Conservation (phyloP, 2,113 vertebrate genomes). For the Fulmarus glacialis region DNA sequence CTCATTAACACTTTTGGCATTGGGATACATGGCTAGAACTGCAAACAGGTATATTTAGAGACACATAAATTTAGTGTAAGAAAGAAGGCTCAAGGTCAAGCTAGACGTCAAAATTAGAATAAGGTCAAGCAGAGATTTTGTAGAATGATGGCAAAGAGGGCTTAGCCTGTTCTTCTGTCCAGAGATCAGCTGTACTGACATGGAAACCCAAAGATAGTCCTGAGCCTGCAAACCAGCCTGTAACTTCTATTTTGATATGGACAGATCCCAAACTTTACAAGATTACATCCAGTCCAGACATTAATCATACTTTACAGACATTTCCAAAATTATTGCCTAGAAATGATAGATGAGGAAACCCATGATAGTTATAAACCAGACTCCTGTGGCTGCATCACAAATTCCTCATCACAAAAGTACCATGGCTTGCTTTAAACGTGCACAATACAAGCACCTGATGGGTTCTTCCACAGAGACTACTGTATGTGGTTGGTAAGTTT, state of each 20-base stretch:
- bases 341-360: not conserved
- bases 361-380: not conserved
- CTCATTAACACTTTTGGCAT: not conserved
- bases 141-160: not conserved
- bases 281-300: not conserved
- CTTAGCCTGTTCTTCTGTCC: not conserved
- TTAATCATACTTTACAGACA: not conserved
- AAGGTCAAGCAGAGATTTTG: not conserved
- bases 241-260: not conserved
- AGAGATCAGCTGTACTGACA: not conserved
- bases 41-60: not conserved
- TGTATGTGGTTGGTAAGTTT: not conserved
- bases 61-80: not conserved
- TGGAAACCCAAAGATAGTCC: not conserved
- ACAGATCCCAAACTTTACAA: not conserved
- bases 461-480: not conserved
- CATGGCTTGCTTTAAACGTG: not conserved
- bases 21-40: not conserved
- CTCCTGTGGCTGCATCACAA: not conserved
- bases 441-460: accelerated
- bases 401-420: not conserved
- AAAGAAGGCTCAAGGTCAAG: not conserved
- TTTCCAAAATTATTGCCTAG: not conserved
- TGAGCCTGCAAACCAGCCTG: not conserved
- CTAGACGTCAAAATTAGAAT: not conserved